Evolutionary conservation across 2,888 invertebrate species (phyloP), one percentile per base, ranked within the genome.

Genomic region (Dynastes maya): DNA sequence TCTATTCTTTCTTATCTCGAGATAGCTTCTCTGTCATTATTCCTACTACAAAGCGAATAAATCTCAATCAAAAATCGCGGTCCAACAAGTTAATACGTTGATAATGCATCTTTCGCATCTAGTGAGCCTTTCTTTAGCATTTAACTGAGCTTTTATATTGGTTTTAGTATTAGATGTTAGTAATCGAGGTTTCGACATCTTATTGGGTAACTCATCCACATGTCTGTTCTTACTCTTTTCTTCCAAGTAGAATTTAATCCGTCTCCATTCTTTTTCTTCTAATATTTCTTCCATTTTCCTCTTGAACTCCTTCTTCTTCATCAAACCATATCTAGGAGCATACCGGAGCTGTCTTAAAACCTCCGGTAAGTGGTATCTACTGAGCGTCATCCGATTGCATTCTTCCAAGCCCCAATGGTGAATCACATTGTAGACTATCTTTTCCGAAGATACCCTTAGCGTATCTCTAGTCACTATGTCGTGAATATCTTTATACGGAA

Each of bases 401-500:
- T 92, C 91, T 13, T 91, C 89, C 32, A 90, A 89, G 2, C 91
- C 90, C 93, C 93, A 93, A 79, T 90, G 90, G 65, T 92, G 91
- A 78, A 95, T 87, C 9, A 94, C 93, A 76, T 91, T 89, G 78
- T 92, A 94, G 45, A 94, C 87, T 9, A 91, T 85, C 11, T 91
- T 86, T 86, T 95, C 95, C 80, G 90, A 92, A 0, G 91, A 89
- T 6, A 95, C 90, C 79, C 92, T 90, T 65, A 96, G 87, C 2
- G 93, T 93, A 82, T 95, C 94, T 5, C 95, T 91, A 74, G 90
- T 90, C 0, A 94, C 90, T 72, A 96, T 92, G 51, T 91, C 90
- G 2, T 91, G 89, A 40, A 96, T 89, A 82, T 94, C 94, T 55
- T 91, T 91, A 79, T 91, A 91, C 13, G 91, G 91, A 49, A 96